Evolutionary conservation across 2,797 vertebrate species (phyloP).

Genomic region (Xiphorhynchus erythropygius): DNA sequence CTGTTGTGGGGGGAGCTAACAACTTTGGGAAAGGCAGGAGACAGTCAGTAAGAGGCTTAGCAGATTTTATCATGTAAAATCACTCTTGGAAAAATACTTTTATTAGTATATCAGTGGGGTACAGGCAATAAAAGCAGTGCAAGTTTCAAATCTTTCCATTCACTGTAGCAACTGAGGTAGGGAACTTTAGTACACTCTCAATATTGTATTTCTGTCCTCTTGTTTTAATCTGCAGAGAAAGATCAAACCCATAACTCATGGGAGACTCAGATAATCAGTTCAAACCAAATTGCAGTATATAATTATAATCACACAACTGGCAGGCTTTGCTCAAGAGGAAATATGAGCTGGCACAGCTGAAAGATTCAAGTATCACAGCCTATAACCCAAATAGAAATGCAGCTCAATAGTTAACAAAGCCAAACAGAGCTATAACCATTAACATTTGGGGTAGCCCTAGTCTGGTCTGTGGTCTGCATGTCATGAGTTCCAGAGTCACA

Average conservation of each 20-base stretch:
- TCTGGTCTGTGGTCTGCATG: background rate
- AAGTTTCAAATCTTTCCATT: background rate
- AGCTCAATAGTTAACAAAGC: conserved; percentile 12
- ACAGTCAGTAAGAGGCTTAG: conserved; percentile 10
- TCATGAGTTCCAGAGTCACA: background rate
- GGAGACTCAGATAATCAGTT: conserved; percentile 58
- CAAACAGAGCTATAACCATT: background rate
- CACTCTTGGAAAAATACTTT: conserved; percentile 25
- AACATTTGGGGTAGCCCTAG: background rate
- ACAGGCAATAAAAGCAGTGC: background rate
- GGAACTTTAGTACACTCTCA: background rate
- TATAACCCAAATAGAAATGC: background rate
- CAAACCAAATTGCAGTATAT: conserved; percentile 41
- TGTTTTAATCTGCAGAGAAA: conserved; percentile 39
- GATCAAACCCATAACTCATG: conserved; percentile 14
- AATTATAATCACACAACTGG: conserved; percentile 57
- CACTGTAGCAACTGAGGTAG: background rate
- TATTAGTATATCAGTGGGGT: background rate
- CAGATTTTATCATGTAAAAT: conserved; percentile 35
- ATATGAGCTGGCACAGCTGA: background rate
- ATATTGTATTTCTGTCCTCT: background rate
- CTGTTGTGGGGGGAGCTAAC: background rate
- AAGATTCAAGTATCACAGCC: background rate
- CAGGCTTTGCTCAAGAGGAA: conserved; percentile 26
- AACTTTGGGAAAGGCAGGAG: background rate